Conservation (phyloP, 2,888 invertebrate species). For the Tigriopus californicus region DNA sequence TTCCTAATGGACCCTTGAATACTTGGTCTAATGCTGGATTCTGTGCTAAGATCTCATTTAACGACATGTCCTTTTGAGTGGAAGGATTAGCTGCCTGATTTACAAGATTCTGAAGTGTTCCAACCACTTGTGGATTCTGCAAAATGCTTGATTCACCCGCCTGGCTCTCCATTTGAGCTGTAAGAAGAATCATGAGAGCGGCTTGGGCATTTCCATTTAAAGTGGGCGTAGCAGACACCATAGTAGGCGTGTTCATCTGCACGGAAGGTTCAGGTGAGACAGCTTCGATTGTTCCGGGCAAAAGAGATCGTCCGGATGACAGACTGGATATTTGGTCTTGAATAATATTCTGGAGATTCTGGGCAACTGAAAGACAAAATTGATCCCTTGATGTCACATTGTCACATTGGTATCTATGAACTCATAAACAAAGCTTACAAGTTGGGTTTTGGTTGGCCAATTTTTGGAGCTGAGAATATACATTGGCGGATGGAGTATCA, state of each 20-base stretch:
- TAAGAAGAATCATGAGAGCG: slow-evolving; percentile 25
- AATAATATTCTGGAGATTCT: slow-evolving; percentile 12
- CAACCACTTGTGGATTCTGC: slow-evolving; percentile 25
- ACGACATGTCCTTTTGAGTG: no score
- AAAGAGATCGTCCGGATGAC: neutral
- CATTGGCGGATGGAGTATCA: slow-evolving; percentile 29
- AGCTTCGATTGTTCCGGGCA: neutral
- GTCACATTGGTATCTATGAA: no score
- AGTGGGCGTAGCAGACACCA: slow-evolving; percentile 2
- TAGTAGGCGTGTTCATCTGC: slow-evolving; percentile 11
- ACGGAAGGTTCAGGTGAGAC: slow-evolving; percentile 6
- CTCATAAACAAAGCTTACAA: no score
- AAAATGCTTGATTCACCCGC: slow-evolving; percentile 20
- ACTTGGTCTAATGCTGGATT: no score
- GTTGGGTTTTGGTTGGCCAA: slow-evolving; percentile 11
- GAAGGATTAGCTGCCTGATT: slow-evolving; percentile 14
- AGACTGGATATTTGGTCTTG: slow-evolving; percentile 11
- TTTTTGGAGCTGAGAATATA: slow-evolving; percentile 25
- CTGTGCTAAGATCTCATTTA: no score
- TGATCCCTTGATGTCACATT: no score
- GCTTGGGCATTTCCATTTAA: slow-evolving; percentile 24
- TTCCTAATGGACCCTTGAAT: no score
- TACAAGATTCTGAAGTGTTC: slow-evolving; percentile 25
- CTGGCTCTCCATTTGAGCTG: slow-evolving; percentile 25
- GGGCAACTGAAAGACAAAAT: neutral